phyloP scores from a whole-genome alignment of 64 coral and sea anemone species.

The Platygyra sinensis region DNA sequence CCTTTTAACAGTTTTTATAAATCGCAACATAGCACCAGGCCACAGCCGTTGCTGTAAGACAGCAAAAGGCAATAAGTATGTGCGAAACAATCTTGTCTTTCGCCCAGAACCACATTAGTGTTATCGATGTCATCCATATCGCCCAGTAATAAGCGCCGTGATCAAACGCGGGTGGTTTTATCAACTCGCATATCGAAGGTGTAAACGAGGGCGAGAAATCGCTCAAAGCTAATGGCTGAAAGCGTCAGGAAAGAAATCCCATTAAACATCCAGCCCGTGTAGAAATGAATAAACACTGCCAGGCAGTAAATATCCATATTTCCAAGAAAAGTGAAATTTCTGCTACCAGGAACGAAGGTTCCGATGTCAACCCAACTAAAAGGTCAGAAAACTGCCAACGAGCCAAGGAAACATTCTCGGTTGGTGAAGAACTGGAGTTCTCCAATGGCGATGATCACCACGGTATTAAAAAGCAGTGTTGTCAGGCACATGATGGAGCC shows the following conservation, averaged over 20 bases:
- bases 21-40: neutral
- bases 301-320: slow-evolving; percentile 35
- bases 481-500: neutral
- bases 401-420: slow-evolving; percentile 50
- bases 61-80: neutral
- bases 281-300: slow-evolving; percentile 58
- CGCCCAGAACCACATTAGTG: slow-evolving; percentile 15
- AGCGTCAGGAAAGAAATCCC: slow-evolving; percentile 85
- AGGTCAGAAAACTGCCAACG: slow-evolving; percentile 76
- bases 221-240: slow-evolving; percentile 75
- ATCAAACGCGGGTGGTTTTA: slow-evolving; percentile 46
- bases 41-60: neutral
- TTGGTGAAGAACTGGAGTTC: slow-evolving; percentile 42
- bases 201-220: slow-evolving; percentile 73
- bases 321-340: slow-evolving; percentile 25
- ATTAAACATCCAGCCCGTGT: slow-evolving; percentile 63
- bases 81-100: neutral
- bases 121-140: slow-evolving; percentile 15
- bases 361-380: slow-evolving; percentile 52
- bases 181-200: slow-evolving; percentile 72
- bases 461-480: slow-evolving; percentile 45
- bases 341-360: slow-evolving; percentile 49
- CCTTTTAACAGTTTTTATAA: slow-evolving; percentile 22
- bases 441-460: slow-evolving; percentile 53
- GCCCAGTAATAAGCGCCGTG: slow-evolving; percentile 54